Evolutionary conservation across 1,140 invertebrate species (phyloP), one percentile per base, ranked within the genome.

Genomic region (Orussus abietinus): DNA sequence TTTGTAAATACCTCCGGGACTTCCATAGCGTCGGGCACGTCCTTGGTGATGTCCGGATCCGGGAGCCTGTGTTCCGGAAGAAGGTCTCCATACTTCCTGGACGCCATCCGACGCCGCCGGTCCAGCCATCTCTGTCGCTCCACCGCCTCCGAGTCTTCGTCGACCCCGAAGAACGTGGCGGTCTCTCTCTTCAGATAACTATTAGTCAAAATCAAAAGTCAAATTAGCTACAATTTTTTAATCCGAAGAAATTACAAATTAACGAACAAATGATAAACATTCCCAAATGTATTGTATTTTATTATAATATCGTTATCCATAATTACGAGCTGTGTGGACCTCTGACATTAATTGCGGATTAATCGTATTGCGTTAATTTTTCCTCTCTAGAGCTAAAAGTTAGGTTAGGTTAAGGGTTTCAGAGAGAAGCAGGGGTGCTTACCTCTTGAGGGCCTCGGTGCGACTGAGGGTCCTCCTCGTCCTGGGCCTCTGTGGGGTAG

Each of bases 121-220:
- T 87, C 84, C 38, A 83, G 71, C 86, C 86, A 89, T 65, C 84
- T 66, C 48, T 80, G 71, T 54, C 78, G 79, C 66, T 88, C 82
- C 47, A 80, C 72, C 19, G 77, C 75, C 65, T 88, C 84, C 34
- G 81, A 80, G 53, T 84, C 79, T 51, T 84, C 81, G 54, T 86
- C 80, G 20, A 89, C 81, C 5, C 86, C 86, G 62, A 89, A 88
- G 64, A 89, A 89, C 38, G 80, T 82, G 10, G 84, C 83, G 11
- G 85, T 86, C 63, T 86, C 85, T 45, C 80, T 75, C 58, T 81
- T 85, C 42, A 88, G 80, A 62, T 85, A 88, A 52, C 82, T 71
- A n/a, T 13, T 14, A 25, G 7, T 25, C 6, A 14, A 37, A 20
- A 25, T n/a, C n/a, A n/a, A n/a, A n/a, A n/a, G n/a, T n/a, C n/a